phyloP scores from a whole-genome alignment of 2,113 vertebrate genomes.

The Mustela nigripes region DNA sequence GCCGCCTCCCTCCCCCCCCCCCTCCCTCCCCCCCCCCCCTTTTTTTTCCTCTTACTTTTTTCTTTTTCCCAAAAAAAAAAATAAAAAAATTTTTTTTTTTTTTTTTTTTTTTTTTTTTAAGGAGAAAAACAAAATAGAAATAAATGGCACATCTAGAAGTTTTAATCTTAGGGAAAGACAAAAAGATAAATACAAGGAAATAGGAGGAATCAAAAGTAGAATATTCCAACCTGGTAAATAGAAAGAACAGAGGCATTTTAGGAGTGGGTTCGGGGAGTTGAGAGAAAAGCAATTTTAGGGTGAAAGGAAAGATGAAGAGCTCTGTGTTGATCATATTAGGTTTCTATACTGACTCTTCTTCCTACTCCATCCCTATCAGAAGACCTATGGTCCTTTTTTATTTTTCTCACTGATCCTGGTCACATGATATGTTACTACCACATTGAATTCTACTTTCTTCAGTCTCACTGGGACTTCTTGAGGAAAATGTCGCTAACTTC shows the following conservation, averaged over 20 bases:
- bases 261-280: neutral
- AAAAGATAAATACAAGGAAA: neutral
- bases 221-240: neutral
- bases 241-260: neutral
- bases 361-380: neutral
- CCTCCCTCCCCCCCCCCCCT: no score
- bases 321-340: neutral
- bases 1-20: no score
- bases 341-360: neutral
- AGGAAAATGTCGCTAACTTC: conserved; percentile 59
- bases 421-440: neutral
- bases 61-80: no score
- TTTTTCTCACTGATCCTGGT: conserved; percentile 36
- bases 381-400: neutral
- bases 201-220: neutral
- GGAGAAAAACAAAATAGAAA: neutral
- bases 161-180: neutral
- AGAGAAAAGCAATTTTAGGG: conserved; percentile 39
- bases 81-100: no score
- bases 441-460: conserved; percentile 57
- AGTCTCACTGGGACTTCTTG: neutral
- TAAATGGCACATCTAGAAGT: neutral
- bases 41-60: no score
- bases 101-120: neutral
- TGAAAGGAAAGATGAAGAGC: neutral